phyloP scores from a whole-genome alignment of 2,888 invertebrate genomes.

The Saturnia pavonia region DNA sequence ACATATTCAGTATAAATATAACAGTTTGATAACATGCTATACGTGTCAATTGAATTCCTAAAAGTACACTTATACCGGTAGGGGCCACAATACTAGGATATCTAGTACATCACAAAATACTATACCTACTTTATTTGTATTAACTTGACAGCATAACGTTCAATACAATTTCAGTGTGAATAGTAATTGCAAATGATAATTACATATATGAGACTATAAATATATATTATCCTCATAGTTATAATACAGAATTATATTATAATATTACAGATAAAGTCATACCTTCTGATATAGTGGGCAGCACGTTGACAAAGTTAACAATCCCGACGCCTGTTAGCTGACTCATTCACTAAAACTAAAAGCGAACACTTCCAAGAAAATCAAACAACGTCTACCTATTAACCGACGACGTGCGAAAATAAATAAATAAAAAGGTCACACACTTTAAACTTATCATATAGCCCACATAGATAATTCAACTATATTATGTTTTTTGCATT shows the following conservation, averaged over 20 bases:
- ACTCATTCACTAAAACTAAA: conserved; percentile 78
- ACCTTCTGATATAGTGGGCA: conserved; percentile 80
- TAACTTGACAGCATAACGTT: not conserved
- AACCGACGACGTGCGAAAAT: conserved; percentile 46
- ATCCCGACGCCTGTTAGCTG: conserved; percentile 79
- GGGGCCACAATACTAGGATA: not conserved
- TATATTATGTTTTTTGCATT: conserved; percentile 56
- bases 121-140: not conserved
- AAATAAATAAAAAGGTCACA: conserved; percentile 53
- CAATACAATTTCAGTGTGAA: not conserved
- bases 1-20: not conserved
- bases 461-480: conserved; percentile 68
- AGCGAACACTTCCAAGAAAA: conserved; percentile 58
- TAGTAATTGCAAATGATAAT: not conserved
- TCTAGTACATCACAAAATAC: not conserved
- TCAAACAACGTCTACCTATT: conserved; percentile 48
- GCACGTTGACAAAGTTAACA: conserved; percentile 78
- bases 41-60: not conserved
- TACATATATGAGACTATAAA: conserved; percentile 24
- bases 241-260: not conserved
- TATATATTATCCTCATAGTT: not conserved
- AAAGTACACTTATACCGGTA: not conserved
- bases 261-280: conserved; percentile 32
- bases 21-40: not conserved
- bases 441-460: conserved; percentile 69